Conservation (phyloP, 2,888 invertebrate species). For the Hymenopus coronatus region DNA sequence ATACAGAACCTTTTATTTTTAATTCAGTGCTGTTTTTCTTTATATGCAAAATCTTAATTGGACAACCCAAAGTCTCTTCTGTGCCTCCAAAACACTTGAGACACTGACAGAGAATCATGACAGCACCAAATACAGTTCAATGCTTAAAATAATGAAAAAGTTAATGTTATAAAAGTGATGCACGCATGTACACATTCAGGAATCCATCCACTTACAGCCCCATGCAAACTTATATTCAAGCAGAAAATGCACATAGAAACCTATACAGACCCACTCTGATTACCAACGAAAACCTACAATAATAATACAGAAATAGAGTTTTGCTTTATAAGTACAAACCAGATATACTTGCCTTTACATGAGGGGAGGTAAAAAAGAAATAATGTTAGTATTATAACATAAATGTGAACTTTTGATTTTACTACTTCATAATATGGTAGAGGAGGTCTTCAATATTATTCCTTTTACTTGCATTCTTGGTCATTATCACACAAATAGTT, state of each 20-base stretch:
- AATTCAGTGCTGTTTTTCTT: not conserved
- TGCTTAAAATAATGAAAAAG: not conserved
- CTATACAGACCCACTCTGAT: not conserved
- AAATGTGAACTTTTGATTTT: not conserved
- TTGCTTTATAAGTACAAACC: not conserved
- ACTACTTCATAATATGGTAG: not conserved
- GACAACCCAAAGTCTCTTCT: not conserved
- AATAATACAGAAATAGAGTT: not conserved
- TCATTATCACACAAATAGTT: not conserved
- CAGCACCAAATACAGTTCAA: not conserved
- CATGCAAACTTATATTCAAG: not conserved
- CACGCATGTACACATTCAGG: not conserved
- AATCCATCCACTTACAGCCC: not conserved
- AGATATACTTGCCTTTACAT: not conserved
- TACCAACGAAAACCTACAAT: not conserved
- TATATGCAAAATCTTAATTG: not conserved
- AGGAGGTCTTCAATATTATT: not conserved
- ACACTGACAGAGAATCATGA: not conserved
- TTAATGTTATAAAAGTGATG: not conserved
- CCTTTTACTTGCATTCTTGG: not conserved
- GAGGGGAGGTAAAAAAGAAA: not conserved
- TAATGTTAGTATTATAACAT: not conserved
- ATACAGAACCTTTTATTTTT: not conserved
- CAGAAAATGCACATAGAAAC: not conserved
- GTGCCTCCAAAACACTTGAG: not conserved